Base-by-base conservation (phyloP, 2,797 vertebrate species). In the Cirrhinus molitorella region DNA sequence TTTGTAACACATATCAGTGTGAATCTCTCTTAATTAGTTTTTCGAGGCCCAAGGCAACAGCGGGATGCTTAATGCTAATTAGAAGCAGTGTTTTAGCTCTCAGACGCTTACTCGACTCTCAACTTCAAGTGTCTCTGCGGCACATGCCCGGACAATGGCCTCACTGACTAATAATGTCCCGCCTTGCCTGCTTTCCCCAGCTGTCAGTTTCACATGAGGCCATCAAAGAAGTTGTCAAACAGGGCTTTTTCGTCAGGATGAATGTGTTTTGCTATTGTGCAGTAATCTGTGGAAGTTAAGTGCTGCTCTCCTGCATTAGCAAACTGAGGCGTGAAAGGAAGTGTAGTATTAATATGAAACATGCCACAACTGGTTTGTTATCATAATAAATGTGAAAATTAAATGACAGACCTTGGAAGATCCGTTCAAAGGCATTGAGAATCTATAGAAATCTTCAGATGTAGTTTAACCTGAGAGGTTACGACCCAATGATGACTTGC, bases 91-190 rank as follows among this genome's bases (percentile, higher is more conserved):
- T 63, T 66, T 47, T 13, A 13, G 12, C 37, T 19, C 31, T 5
- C 28, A 25, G 14, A 28, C 11, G 11, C 31, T 8, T 72, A 17
- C 25, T 43, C 8, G 19, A 66, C 43, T 47, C 70, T 81, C 12
- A 40, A 51, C n/a, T 21, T 68, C 23, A 59, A 83, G 71, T 43
- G 80, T 47, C 5, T 37, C 9, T 66, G 45, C 12, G 13, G 73
- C 81, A 83, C 81, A 83, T 76, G 81, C 63, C 72, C 49, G 49
- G 63, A 75, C 81, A 83, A 76, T 59, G 73, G 72, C 49, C 25
- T 68, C 59, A 43, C 59, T 75, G 80, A 82, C 70, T 74, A 82
- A 82, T 66, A 66, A 10, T 21, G 71, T 74, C 34, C 80, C 23
- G 71, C 71, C 71, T 37, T 59, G 57, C 57, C 14, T 81, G 28